Evolutionary conservation across 2,888 invertebrate genomes (phyloP), one percentile per base, ranked within the genome.

Genomic region (Ceraclea dissimilis): DNA sequence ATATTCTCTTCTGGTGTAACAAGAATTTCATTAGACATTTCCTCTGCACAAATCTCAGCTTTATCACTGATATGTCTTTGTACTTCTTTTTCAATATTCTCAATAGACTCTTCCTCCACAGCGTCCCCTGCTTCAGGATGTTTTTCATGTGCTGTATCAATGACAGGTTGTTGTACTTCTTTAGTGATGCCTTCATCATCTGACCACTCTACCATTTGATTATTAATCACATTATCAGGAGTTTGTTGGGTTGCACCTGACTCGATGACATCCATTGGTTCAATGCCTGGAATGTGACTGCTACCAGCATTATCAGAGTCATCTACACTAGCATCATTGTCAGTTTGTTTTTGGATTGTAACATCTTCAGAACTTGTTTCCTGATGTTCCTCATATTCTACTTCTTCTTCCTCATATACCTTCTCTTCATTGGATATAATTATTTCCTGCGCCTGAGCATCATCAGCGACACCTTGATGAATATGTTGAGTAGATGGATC

Each of bases 1-100:
- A 17, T 18, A 46, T 22, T 46, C 22, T 43, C 18, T 21, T 52
- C 52, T 21, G 11, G 21, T 13, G 21, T 11, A 20, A 43, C 39
- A 16, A 22, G 16, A 6, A 1, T 19, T 18, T n/a, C 20, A 10
- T 34, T 22, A 34, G 21, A 2, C 10, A 16, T 44, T 39, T n/a
- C 17, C 2, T 21, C 22, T 18, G 22, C 26, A 2, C 16, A 13
- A 4, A 16, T 39, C 13, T 39, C 39, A 39, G 39, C 13, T 26
- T 26, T 26, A 10, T 26, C 26, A 26, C 10, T 26, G 5, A 26
- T 26, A 62, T 73, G 71, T 56, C 72, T 76, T 54, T 79, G 73
- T 56, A 76, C 70, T 67, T 76, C 75, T 56, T 74, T 69, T 65
- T 74, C 71, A 61, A 76, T 76, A 62, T 75, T 76, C 67, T 78